These are phyloP conservation scores for Castor canadensis DNA, from an alignment of 2,113 vertebrate genomes.

Conservation along the genomic window DNA sequence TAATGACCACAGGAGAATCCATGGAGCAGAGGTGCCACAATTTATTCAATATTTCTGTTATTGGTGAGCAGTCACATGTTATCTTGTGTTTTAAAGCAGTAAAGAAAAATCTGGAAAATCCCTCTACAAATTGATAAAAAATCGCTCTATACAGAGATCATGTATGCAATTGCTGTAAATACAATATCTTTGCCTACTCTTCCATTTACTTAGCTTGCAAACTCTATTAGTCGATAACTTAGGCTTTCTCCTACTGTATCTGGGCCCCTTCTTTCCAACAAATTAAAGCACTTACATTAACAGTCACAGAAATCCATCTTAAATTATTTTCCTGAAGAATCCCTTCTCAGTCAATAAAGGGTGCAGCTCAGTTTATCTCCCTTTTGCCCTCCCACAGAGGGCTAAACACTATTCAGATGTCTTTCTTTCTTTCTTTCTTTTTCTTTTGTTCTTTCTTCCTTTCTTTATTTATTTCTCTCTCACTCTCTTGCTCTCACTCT, in stretches of 20 bases:
- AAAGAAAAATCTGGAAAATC: neutral
- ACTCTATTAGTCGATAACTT: neutral
- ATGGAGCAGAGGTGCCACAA: neutral
- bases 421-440: no score
- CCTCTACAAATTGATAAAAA: neutral
- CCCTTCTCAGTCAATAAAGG: neutral
- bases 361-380: neutral
- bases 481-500: no score
- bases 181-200: neutral
- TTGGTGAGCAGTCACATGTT: neutral
- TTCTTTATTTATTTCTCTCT: no score
- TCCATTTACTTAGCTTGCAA: neutral
- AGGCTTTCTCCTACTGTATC: neutral
- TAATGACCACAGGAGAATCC: neutral
- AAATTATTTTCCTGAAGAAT: neutral
- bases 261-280: neutral
- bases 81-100: neutral
- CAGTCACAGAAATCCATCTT: neutral
- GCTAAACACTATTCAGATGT: no score
- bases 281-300: neutral
- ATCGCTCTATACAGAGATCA: no score
- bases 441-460: no score
- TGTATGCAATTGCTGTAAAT: no score
- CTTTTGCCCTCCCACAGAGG: neutral
- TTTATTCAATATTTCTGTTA: conserved; percentile 5